These are phyloP conservation scores for Pseudorhombus dupliciocellatus DNA, from an alignment of 2,113 vertebrate species.

Conservation along the genomic window DNA sequence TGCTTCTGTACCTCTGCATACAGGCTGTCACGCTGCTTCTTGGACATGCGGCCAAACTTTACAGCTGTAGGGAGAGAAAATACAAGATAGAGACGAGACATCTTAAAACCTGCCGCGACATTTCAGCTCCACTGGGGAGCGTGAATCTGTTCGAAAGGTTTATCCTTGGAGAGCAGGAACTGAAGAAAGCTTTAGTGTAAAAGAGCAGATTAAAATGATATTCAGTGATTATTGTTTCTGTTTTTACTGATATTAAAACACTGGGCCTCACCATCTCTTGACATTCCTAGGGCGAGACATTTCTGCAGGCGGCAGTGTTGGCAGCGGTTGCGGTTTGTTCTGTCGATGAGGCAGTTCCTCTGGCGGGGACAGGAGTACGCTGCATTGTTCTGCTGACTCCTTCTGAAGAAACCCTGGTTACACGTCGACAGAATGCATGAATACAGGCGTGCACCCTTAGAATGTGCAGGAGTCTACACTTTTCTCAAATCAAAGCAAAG, in stretches of 20 bases:
- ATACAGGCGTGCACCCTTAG: not conserved
- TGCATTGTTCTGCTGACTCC: slow-evolving; percentile 99
- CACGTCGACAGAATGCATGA: slow-evolving; percentile 25
- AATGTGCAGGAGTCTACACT: not conserved
- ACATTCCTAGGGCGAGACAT: slow-evolving; percentile 99
- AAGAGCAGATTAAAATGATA: not conserved
- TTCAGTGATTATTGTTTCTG: not conserved
- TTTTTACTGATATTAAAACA: not conserved
- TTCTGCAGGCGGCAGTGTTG: slow-evolving; percentile 99
- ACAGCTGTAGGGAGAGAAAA: slow-evolving; percentile 83
- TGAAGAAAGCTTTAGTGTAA: not conserved
- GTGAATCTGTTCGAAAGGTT: not conserved
- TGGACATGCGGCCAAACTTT: slow-evolving; percentile 99
- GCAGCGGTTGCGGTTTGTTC: slow-evolving; percentile 99
- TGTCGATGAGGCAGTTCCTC: slow-evolving; percentile 99
- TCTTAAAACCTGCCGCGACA: not conserved
- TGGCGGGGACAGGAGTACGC: slow-evolving; percentile 98
- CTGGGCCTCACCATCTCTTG: slow-evolving; percentile 91
- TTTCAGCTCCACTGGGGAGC: not conserved
- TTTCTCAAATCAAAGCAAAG: not conserved
- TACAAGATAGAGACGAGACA: not conserved
- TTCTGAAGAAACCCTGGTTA: slow-evolving; percentile 94
- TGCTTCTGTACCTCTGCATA: slow-evolving; percentile 99
- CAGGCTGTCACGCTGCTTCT: slow-evolving; percentile 97
- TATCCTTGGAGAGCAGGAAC: not conserved